These are phyloP conservation scores for Nycticorax nycticorax DNA, from an alignment of 2,113 vertebrate species.

Conservation along the genomic window DNA sequence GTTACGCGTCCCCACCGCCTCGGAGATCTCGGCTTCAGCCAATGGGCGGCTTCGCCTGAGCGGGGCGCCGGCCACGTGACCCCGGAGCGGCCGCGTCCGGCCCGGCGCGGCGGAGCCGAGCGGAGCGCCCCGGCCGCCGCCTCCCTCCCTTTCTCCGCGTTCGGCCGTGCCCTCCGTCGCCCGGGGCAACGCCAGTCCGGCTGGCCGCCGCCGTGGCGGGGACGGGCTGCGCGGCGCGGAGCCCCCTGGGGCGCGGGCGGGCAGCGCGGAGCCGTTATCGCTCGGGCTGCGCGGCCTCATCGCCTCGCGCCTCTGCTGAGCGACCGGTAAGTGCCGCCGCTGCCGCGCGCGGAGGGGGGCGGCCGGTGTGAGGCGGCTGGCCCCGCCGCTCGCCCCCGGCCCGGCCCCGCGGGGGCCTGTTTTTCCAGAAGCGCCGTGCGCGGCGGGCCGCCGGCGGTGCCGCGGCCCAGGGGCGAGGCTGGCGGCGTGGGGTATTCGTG, in stretches of 20 bases:
- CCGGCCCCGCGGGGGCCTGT: no score
- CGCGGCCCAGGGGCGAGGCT: not conserved
- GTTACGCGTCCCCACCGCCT: not conserved
- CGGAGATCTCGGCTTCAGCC: not conserved
- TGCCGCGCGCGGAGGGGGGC: not conserved
- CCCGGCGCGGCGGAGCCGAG: not conserved
- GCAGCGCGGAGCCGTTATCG: not conserved
- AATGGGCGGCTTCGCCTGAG: not conserved
- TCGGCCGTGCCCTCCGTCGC: not conserved
- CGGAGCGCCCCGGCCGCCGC: no score
- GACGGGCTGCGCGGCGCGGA: not conserved
- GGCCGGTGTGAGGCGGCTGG: not conserved
- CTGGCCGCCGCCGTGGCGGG: not conserved
- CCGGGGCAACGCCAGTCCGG: not conserved
- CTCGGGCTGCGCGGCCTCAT: not conserved
- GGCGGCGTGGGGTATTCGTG: not conserved
- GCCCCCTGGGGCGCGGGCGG: not conserved
- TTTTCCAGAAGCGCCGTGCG: no score
- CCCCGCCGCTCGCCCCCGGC: not conserved
- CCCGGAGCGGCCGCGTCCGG: not conserved
- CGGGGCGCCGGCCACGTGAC: not conserved
- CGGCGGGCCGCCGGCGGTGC: no score
- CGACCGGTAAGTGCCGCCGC: not conserved
- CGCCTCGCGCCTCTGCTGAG: not conserved
- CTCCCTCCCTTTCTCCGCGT: no score